Percentiles rank a stretch among this genome's conserved stretches.
Conservation (phyloP, 2,797 vertebrate genomes). For the Ceyx erithaca region DNA sequence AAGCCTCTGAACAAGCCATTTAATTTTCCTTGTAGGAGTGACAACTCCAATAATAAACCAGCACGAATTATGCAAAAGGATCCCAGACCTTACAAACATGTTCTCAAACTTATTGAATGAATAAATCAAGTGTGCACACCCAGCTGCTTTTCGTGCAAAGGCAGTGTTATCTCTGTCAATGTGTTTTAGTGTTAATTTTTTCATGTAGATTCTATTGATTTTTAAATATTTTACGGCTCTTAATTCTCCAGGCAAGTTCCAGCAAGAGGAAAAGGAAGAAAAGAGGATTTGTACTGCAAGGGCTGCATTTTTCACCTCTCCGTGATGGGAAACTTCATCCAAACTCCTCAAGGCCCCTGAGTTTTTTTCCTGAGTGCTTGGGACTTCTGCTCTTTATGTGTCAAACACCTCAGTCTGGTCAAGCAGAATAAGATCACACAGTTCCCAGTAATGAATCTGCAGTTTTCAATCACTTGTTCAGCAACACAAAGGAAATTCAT, state of each 20-base stretch:
- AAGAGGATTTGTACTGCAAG: background rate
- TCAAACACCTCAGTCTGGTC: background rate
- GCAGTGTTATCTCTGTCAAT: background rate
- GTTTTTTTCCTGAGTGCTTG: background rate
- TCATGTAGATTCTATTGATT: constrained; percentile 39
- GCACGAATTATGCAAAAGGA: constrained; percentile 30
- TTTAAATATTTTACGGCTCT: constrained; percentile 33
- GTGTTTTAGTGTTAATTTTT: constrained; percentile 33
- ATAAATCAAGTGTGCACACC: constrained; percentile 42
- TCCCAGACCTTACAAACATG: constrained; percentile 17
- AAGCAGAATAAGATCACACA: background rate
- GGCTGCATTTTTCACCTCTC: background rate
- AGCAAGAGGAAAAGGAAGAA: background rate
- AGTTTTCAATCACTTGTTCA: background rate
- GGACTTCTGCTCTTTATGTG: background rate
- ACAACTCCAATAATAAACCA: constrained; percentile 41
- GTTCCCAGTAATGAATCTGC: background rate
- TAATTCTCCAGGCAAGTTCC: constrained; percentile 27
- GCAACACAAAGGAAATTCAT: background rate
- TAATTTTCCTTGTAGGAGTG: constrained; percentile 17
- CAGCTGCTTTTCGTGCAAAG: background rate
- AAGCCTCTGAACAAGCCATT: constrained; percentile 38
- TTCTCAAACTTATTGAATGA: constrained; percentile 15
- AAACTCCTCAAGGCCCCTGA: background rate
- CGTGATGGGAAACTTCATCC: background rate